phyloP scores from a whole-genome alignment of 2,888 invertebrate genomes.

The Hymenopus coronatus region DNA sequence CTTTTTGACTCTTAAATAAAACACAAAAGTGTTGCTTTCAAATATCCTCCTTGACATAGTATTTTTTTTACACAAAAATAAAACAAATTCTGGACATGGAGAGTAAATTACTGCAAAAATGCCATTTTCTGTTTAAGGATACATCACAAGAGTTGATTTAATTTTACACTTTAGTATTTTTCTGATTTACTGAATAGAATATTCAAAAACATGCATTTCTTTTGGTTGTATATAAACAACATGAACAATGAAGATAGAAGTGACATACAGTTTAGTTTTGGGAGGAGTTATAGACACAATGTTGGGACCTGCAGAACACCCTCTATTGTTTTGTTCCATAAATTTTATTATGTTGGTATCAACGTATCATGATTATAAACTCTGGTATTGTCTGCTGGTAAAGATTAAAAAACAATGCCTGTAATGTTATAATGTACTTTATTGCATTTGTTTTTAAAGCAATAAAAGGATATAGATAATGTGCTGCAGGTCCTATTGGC shows the following conservation, averaged over 20 bases:
- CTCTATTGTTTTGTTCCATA: neutral
- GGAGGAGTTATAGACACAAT: neutral
- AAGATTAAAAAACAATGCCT: too few relatives aligned
- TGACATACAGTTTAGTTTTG: neutral
- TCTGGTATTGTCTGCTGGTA: too few relatives aligned
- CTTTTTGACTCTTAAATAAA: neutral
- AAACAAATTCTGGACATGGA: neutral
- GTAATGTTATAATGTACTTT: too few relatives aligned
- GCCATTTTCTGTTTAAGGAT: neutral
- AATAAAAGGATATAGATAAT: neutral
- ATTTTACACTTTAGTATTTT: neutral
- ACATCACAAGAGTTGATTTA: neutral
- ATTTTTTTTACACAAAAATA: neutral
- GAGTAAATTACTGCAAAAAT: neutral
- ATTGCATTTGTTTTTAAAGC: too few relatives aligned
- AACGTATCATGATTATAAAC: too few relatives aligned
- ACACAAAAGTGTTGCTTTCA: neutral
- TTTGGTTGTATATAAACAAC: constrained; percentile 24
- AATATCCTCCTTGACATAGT: neutral
- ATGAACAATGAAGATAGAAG: constrained; percentile 18
- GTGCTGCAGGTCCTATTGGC: neutral
- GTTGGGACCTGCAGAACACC: neutral
- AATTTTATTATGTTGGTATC: too few relatives aligned
- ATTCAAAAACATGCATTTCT: constrained; percentile 16
- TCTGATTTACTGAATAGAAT: neutral